A percentile compares a stretch with the other conserved stretches of the same genome.
Evolutionary conservation across 1,140 invertebrate genomes (phyloP).

Genomic region (Pseudomyrmex concolor): DNA sequence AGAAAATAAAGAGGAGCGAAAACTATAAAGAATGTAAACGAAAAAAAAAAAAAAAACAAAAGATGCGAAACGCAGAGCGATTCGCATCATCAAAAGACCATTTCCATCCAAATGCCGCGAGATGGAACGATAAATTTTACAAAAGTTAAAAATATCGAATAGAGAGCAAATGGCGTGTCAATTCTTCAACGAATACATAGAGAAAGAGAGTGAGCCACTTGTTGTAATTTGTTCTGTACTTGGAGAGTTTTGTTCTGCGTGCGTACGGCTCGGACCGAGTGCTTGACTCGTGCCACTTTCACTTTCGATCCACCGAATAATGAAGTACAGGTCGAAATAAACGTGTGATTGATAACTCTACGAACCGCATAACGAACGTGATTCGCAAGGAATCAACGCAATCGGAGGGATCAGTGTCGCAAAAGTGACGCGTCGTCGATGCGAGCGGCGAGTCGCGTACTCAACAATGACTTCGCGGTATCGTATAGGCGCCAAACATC

Average conservation of each 20-base stretch:
- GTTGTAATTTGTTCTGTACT: conserved; percentile 17
- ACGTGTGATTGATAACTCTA: conserved; percentile 31
- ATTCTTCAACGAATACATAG: background rate
- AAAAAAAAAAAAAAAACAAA: no score
- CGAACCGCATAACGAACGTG: conserved; percentile 6
- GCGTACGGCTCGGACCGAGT: conserved; percentile 9
- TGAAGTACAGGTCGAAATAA: conserved; percentile 35
- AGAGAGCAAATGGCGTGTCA: background rate
- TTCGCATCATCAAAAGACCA: no score
- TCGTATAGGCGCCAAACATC: background rate
- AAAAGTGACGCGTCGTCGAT: conserved; percentile 9
- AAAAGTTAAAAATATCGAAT: background rate
- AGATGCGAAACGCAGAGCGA: no score
- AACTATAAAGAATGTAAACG: no score
- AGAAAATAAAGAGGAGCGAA: no score
- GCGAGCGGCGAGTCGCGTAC: background rate
- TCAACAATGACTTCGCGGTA: background rate
- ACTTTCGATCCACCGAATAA: conserved; percentile 37
- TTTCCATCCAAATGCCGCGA: no score
- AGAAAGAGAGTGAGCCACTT: background rate
- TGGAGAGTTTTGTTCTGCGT: background rate
- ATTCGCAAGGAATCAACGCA: conserved; percentile 34
- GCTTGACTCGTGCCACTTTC: conserved; percentile 43
- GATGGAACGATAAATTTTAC: no score
- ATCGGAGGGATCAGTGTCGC: conserved; percentile 29